phyloP scores from a whole-genome alignment of 2,113 vertebrate species.

The Brienomyrus brachyistius region DNA sequence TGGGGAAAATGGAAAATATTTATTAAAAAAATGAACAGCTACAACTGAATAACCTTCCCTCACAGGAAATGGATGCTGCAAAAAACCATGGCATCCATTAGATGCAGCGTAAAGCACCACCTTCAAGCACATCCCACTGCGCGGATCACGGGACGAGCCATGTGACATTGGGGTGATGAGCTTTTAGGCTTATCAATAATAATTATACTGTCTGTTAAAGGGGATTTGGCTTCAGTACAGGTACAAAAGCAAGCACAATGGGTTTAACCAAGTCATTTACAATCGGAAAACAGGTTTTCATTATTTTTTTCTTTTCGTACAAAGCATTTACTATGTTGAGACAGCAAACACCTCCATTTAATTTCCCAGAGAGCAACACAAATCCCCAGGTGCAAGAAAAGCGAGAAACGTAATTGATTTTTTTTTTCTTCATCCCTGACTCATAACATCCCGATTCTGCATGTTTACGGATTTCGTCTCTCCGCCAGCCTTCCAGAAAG shows the following conservation, averaged over 20 bases:
- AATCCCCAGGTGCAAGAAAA: conserved; percentile 3
- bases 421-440: background rate
- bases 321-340: background rate
- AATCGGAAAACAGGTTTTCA: background rate
- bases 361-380: background rate
- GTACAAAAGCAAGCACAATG: background rate
- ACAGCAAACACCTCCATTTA: conserved; percentile 7
- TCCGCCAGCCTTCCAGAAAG: background rate
- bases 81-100: background rate
- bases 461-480: background rate
- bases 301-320: background rate
- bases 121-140: background rate
- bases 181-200: background rate
- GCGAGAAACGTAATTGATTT: conserved; percentile 9
- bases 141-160: background rate
- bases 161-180: background rate
- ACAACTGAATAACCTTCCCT: background rate
- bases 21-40: background rate
- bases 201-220: background rate
- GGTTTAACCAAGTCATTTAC: background rate
- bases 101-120: background rate
- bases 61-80: background rate
- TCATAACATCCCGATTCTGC: background rate
- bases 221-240: background rate
- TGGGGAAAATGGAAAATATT: background rate